phyloP scores from a whole-genome alignment of 2,797 vertebrate genomes.

The Semaprochilodus insignis region DNA sequence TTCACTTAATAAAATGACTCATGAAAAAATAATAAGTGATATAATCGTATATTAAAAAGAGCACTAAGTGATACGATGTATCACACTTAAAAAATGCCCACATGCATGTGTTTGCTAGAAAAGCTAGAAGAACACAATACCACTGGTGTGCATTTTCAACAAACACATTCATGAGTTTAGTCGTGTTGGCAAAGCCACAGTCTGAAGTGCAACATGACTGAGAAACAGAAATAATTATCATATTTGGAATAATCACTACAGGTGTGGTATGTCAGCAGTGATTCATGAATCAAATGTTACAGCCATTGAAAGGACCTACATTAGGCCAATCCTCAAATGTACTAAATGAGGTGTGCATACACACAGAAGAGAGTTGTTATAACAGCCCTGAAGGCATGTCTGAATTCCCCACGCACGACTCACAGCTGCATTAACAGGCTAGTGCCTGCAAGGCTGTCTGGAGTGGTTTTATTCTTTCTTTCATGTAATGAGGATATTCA shows the following conservation, averaged over 20 bases:
- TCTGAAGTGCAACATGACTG: neutral
- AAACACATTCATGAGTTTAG: neutral
- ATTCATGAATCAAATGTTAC: neutral
- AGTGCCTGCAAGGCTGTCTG: constrained; percentile 16
- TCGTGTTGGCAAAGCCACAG: neutral
- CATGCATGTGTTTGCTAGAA: neutral
- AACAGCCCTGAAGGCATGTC: neutral
- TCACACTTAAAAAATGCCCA: too few relatives aligned
- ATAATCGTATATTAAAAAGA: too few relatives aligned
- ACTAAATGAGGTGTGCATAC: constrained; percentile 4
- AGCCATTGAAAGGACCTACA: neutral
- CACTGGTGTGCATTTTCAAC: neutral
- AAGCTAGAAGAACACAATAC: neutral
- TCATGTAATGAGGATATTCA: neutral
- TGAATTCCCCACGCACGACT: constrained; percentile 6
- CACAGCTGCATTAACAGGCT: constrained; percentile 17
- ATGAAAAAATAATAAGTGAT: too few relatives aligned
- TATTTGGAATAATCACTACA: neutral
- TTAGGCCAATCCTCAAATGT: neutral
- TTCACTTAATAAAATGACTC: too few relatives aligned
- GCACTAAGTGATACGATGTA: too few relatives aligned
- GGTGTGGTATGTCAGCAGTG: neutral
- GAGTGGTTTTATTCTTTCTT: constrained; percentile 1
- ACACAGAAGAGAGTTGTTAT: neutral
- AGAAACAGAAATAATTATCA: neutral